A percentile compares a stretch with the other conserved stretches of the same genome.
phyloP scores from a whole-genome alignment of 2,797 vertebrate species.

The Cuniculus paca region DNA sequence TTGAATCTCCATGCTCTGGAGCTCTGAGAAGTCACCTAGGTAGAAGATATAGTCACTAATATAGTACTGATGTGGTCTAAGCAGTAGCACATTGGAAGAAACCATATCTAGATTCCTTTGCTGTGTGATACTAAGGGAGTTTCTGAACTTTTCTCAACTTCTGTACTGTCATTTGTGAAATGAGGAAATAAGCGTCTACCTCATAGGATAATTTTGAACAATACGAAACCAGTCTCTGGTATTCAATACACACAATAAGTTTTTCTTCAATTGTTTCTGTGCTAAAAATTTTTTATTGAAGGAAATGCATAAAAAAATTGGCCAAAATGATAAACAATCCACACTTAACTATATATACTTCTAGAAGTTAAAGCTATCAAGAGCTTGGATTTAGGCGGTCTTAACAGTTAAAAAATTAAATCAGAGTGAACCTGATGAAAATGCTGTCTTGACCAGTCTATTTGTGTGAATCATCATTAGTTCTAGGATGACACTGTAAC shows the following conservation, averaged over 20 bases:
- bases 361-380: not conserved
- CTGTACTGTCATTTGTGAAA: not conserved
- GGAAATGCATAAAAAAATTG: not conserved
- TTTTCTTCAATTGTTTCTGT: not conserved
- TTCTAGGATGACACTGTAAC: not conserved
- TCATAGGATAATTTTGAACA: not conserved
- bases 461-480: not conserved
- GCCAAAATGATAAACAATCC: not conserved
- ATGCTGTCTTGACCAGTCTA: not conserved
- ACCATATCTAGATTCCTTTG: not conserved
- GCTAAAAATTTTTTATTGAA: slow-evolving; percentile 5
- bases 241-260: not conserved
- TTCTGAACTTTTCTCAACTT: not conserved
- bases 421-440: not conserved
- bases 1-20: slow-evolving; percentile 3
- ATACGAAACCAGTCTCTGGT: not conserved
- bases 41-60: not conserved
- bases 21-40: not conserved
- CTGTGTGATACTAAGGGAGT: not conserved
- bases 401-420: not conserved
- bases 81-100: not conserved
- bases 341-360: not conserved
- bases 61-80: not conserved
- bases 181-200: not conserved
- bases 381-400: not conserved